These are phyloP conservation scores for Chironomus tepperi DNA, from an alignment of 1,140 invertebrate species.

Conservation along the genomic window DNA sequence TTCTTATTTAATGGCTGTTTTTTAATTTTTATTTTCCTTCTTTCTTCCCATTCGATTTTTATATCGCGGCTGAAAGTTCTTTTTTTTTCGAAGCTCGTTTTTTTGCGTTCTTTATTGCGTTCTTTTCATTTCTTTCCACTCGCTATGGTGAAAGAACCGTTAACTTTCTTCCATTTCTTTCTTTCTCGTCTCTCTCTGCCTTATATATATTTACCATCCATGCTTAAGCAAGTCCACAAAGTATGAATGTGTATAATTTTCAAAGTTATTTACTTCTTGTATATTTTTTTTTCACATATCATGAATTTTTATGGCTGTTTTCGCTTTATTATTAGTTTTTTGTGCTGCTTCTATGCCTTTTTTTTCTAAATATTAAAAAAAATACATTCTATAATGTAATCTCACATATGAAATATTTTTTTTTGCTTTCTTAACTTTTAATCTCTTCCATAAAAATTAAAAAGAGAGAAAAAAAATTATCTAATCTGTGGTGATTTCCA, in stretches of 20 bases:
- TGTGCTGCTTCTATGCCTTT: not conserved
- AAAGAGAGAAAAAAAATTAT: not conserved
- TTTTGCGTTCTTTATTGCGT: constrained; percentile 21
- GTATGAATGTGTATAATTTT: constrained; percentile 17
- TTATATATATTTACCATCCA: not conserved
- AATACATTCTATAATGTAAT: too few relatives aligned
- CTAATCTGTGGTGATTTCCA: not conserved
- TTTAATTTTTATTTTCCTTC: not conserved
- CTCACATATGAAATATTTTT: too few relatives aligned
- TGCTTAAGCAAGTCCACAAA: not conserved
- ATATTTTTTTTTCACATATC: constrained; percentile 21
- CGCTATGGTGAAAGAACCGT: not conserved
- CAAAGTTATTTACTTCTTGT: constrained; percentile 8
- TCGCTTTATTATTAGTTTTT: constrained; percentile 20
- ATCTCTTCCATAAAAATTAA: not conserved
- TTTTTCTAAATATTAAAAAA: too few relatives aligned
- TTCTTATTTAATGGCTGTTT: constrained; percentile 3
- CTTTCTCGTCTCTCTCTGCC: not conserved
- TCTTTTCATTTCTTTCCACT: constrained; percentile 13
- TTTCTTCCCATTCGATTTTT: not conserved
- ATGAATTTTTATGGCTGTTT: constrained; percentile 22
- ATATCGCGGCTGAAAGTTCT: constrained; percentile 2
- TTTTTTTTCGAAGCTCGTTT: constrained; percentile 10
- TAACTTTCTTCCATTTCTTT: constrained; percentile 20
- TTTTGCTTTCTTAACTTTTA: too few relatives aligned